Conservation (phyloP, 2,113 vertebrate genomes). For the Porphyrio hochstetteri region DNA sequence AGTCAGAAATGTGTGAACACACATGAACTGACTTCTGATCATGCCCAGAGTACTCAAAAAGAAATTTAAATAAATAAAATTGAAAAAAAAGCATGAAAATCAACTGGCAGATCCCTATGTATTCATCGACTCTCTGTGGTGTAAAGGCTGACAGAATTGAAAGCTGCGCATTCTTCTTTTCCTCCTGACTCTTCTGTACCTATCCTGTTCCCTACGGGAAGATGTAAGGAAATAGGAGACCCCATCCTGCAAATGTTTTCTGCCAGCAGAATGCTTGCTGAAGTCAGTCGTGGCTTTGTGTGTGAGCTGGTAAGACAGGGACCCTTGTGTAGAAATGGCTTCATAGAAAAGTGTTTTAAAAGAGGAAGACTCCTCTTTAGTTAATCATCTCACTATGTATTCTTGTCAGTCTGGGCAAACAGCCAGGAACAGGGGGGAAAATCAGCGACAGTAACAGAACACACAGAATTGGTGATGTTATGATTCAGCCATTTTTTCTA, state of each 20-base stretch:
- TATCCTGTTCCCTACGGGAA: background rate
- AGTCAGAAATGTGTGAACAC: background rate
- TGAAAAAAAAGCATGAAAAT: background rate
- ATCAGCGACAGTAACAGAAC: background rate
- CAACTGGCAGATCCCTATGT: background rate
- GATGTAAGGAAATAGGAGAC: rapidly evolving
- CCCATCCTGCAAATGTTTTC: background rate
- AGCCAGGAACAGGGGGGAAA: background rate
- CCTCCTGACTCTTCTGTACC: background rate
- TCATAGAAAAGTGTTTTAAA: background rate
- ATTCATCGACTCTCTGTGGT: background rate
- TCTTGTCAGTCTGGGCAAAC: constrained; percentile 31
- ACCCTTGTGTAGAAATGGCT: background rate
- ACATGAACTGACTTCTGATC: background rate
- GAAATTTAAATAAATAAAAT: background rate
- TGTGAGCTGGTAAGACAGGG: background rate
- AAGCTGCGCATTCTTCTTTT: background rate
- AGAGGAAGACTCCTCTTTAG: background rate
- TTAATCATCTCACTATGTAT: constrained; percentile 3
- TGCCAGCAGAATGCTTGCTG: background rate
- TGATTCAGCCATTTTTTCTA: background rate
- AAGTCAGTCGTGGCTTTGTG: background rate
- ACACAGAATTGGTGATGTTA: background rate
- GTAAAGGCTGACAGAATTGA: background rate
- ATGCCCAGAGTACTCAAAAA: background rate